Evolutionary conservation across 2,113 vertebrate genomes (phyloP).

Genomic region (Garra rufa): DNA sequence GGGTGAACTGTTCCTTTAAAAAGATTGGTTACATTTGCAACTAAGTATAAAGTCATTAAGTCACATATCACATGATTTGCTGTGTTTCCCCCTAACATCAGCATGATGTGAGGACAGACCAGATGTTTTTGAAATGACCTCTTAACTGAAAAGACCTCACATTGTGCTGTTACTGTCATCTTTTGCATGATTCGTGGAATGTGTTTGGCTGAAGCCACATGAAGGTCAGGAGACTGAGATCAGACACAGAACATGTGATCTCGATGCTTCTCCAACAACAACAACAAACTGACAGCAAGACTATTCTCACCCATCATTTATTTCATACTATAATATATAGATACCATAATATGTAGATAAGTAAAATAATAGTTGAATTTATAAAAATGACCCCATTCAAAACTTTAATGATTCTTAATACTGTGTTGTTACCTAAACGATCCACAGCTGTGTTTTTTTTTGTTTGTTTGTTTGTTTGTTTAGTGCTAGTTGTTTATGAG

Average conservation of each 20-base stretch:
- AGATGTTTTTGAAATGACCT: not conserved
- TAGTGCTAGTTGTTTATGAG: too few species aligned
- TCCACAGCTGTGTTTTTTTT: too few species aligned
- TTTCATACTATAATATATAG: not conserved
- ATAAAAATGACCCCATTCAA: too few species aligned
- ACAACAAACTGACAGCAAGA: slow-evolving; percentile 8
- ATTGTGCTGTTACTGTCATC: not conserved
- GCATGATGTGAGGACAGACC: not conserved
- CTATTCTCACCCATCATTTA: not conserved
- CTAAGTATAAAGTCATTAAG: not conserved
- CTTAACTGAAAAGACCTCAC: not conserved
- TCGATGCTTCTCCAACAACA: not conserved
- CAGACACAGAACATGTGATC: slow-evolving; percentile 33
- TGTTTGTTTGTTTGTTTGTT: too few species aligned
- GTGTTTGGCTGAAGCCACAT: slow-evolving; percentile 9
- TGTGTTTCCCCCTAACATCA: not conserved
- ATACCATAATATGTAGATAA: not conserved
- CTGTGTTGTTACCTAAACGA: too few species aligned
- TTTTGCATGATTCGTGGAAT: not conserved
- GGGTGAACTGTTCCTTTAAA: too few species aligned
- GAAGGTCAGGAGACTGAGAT: slow-evolving; percentile 43
- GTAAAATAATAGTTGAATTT: too few species aligned
- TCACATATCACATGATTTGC: not conserved
- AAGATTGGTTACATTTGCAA: not conserved
- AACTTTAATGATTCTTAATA: too few species aligned